Evolutionary conservation across 2,888 invertebrate species (phyloP).

Genomic region (Lasioglossum marginatum): DNA sequence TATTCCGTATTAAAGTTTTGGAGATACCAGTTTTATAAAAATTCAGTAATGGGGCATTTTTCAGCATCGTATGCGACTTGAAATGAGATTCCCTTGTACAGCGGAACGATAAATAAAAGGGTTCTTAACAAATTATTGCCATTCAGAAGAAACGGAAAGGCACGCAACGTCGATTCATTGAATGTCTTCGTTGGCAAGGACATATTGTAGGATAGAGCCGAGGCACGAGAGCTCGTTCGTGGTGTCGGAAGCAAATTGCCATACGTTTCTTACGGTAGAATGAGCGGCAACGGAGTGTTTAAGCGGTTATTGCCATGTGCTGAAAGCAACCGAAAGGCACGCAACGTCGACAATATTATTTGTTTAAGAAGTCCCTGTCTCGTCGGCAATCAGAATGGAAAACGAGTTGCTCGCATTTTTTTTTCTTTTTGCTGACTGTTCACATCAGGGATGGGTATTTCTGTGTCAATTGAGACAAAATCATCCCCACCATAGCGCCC

Average conservation of each 20-base stretch:
- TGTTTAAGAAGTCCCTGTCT: constrained; percentile 10
- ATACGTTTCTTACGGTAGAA: background rate
- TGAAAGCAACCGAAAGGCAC: constrained; percentile 51
- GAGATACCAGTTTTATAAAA: too few species aligned
- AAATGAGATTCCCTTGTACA: background rate
- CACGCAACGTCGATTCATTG: background rate
- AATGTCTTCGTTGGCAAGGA: background rate
- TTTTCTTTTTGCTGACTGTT: background rate
- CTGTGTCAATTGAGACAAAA: too few species aligned
- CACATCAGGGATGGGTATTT: too few species aligned
- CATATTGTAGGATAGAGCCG: background rate
- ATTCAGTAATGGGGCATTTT: too few species aligned
- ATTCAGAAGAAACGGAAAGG: background rate
- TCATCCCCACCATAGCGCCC: too few species aligned
- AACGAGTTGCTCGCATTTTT: constrained; percentile 2
- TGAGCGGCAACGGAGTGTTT: constrained; percentile 33
- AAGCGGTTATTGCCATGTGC: constrained; percentile 60
- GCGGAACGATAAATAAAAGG: background rate
- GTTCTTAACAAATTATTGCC: background rate
- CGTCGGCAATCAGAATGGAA: constrained; percentile 22
- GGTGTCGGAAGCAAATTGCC: background rate
- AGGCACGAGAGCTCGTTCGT: background rate
- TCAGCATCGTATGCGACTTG: too few species aligned
- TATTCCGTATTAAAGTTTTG: too few species aligned
- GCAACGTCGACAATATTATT: constrained; percentile 43